Evolutionary conservation across 2,888 invertebrate genomes (phyloP), one percentile per base, ranked within the genome.

Genomic region (Nasonia oneida): DNA sequence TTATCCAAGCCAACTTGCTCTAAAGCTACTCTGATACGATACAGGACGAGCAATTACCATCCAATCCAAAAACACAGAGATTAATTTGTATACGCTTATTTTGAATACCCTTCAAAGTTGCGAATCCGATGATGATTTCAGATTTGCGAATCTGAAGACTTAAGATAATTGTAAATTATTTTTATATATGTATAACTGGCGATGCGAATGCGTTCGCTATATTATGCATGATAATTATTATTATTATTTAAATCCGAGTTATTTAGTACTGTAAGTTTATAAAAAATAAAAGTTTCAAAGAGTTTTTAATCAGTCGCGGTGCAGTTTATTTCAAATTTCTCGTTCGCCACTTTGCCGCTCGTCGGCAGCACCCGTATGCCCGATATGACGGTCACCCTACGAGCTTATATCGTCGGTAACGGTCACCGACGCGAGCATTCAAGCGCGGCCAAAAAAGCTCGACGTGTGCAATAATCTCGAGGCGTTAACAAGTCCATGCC

Each of bases 1-100:
- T 90, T 37, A 89, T 90, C 33, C 29, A 71, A 10, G 18, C 71
- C 0, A 77, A 90, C 50, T 79, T 90, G 74, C 77, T 87, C n/a
- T 86, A 15, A 85, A 53, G 42, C 15, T 33, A 29, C 29, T 23
- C 23, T 23, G 23, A 23, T 23, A 23, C 1, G 29, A 29, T 29
- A 29, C 1, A 1, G n/a, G 70, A 3, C 29, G 29, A 23, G n/a
- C n/a, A n/a, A 5, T 14, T 70, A 70, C 33, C 15, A 37, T 70
- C 14, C 70, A 70, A n/a, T 39, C 3, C 15, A 53, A 29, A 29
- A 29, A 1, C 29, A 29, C 29, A 29, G 29, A 29, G 29, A 29
- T 1, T 1, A 1, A 29, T 29, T 29, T 29, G 1, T 29, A 29
- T 29, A 29, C 29, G 29, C 29, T 29, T 29, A 29, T 1, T 29